Evolutionary conservation across 2,888 invertebrate species (phyloP), one percentile per base, ranked within the genome.

Genomic region (Eudemis profundana): DNA sequence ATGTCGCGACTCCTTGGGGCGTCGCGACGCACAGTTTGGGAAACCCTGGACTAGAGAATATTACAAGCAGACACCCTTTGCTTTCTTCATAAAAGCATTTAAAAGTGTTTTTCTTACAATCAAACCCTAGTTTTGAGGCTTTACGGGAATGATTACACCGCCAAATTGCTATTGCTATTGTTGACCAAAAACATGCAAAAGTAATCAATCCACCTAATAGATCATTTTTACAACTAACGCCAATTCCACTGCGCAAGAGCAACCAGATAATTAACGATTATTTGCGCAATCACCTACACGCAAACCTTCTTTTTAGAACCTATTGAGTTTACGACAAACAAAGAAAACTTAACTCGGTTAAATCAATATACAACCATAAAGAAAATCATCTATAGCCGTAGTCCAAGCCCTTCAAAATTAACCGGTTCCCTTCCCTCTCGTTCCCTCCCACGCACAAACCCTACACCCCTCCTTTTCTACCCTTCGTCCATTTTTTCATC

Each of bases 361-460:
- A 83, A 87, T 83, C 86, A 84, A 87, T 85, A 85, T 75, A 82
- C 77, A 86, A 83, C 79, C 83, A 83, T 87, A 86, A 89, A 87
- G 75, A 85, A 84, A 85, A 84, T 78, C 74, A 72, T 78, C 75
- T 76, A 78, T 77, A 78, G 74, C 70, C 89, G 78, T 78, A 79
- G 78, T 77, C 80, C 83, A 77, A 86, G 89, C 90, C 91, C 90
- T 91, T 91, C 85, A 90, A 91, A 91, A 83, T 89, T 86, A 92
- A 91, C 92, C 91, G 91, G 91, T 91, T 89, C 84, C 79, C 71
- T 65, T 81, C 72, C 21, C 50, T 83, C 80, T 75, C 79, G 69
- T 54, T 86, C 79, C 29, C 69, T 69, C 80, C 3, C 44, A 62
- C 21, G 17, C 27, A 15, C 27, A 60, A 61, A 21, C 47, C 69